phyloP scores from a whole-genome alignment of 1,140 invertebrate genomes.

The Elymnias hypermnestra region DNA sequence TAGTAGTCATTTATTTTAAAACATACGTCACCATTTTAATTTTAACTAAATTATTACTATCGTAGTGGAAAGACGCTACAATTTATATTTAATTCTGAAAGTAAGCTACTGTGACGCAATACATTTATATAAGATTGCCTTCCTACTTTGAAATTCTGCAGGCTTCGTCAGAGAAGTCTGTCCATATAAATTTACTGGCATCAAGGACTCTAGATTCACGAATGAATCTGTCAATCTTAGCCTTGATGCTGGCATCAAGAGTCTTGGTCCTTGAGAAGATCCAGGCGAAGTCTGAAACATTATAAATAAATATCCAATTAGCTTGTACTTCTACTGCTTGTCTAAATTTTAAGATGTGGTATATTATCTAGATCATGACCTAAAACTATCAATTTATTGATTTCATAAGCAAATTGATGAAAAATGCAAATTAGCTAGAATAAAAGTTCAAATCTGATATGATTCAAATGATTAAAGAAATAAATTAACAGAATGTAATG shows the following conservation, averaged over 20 bases:
- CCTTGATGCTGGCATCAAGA: slow-evolving; percentile 35
- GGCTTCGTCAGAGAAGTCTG: slow-evolving; percentile 50
- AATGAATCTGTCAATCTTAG: slow-evolving; percentile 40
- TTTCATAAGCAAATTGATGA: no score
- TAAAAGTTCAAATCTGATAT: no score
- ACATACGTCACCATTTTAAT: background rate
- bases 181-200: slow-evolving; percentile 32
- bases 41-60: background rate
- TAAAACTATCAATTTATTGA: no score
- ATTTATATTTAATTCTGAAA: no score
- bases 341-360: no score
- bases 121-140: background rate
- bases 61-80: no score
- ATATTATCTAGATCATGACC: no score
- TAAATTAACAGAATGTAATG: background rate
- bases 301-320: no score
- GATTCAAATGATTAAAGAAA: no score
- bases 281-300: slow-evolving; percentile 46
- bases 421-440: no score
- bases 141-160: slow-evolving; percentile 36
- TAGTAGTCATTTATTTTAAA: background rate
- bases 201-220: slow-evolving; percentile 40
- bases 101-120: no score
- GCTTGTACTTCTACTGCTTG: no score
- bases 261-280: slow-evolving; percentile 39